A percentile compares a stretch with the other conserved stretches of the same genome.
Conservation (phyloP, 2,113 vertebrate genomes). For the Bucco capensis region DNA sequence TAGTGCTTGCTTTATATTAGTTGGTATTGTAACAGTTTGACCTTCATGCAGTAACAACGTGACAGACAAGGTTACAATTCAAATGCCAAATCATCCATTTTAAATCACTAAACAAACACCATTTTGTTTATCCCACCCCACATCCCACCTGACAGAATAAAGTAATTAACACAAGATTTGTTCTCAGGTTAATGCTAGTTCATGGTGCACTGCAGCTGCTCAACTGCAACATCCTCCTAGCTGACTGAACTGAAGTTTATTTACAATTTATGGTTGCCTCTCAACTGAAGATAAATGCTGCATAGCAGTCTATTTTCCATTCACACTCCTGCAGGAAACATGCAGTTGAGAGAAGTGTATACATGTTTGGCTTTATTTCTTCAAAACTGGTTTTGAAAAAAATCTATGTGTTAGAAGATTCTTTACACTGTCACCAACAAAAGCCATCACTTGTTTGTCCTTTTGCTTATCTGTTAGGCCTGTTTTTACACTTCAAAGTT, state of each 20-base stretch:
- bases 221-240: not conserved
- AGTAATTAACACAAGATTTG: not conserved
- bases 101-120: not conserved
- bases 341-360: not conserved
- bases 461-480: not conserved
- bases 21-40: not conserved
- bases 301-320: not conserved
- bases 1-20: not conserved
- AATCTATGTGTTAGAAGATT: not conserved
- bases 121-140: not conserved
- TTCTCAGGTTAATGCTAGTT: not conserved
- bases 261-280: not conserved
- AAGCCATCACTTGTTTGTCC: not conserved
- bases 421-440: not conserved
- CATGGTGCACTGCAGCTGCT: not conserved
- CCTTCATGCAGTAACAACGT: not conserved
- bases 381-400: not conserved
- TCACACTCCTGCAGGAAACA: not conserved
- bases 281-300: not conserved
- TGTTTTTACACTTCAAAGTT: not conserved
- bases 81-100: not conserved
- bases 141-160: not conserved
- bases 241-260: not conserved
- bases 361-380: not conserved
- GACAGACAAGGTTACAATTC: not conserved